Conservation (phyloP, 2,888 invertebrate genomes). For the Meiosimyza decipiens region DNA sequence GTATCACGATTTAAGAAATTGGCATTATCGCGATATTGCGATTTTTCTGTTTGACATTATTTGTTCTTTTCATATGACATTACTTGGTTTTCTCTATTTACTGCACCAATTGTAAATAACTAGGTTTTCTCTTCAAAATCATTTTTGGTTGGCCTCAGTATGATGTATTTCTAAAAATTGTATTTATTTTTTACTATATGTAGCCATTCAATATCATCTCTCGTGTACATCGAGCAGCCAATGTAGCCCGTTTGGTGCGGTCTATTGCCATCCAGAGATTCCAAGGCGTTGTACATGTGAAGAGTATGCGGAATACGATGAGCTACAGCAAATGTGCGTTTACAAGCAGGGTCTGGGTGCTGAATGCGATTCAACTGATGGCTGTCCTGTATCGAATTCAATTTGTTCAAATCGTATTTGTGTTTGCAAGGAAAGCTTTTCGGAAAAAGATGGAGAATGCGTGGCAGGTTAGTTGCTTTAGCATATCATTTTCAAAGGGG, state of each 20-base stretch:
- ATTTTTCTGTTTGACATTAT: no score
- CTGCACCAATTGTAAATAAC: no score
- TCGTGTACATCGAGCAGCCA: slow-evolving; percentile 64
- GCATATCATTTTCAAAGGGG: not conserved
- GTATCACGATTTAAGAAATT: no score
- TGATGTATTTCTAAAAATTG: not conserved
- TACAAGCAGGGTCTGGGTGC: slow-evolving; percentile 61
- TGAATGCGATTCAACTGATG: slow-evolving; percentile 58
- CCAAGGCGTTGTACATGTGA: slow-evolving; percentile 63
- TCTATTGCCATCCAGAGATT: slow-evolving; percentile 53
- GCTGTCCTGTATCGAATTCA: slow-evolving; percentile 56
- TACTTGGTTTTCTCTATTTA: not conserved
- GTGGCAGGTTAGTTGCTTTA: slow-evolving; percentile 51
- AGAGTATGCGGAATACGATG: slow-evolving; percentile 61
- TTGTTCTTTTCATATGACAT: no score
- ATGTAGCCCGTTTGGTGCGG: slow-evolving; percentile 65
- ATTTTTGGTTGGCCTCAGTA: no score
- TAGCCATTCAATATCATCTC: slow-evolving; percentile 59
- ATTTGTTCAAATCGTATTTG: slow-evolving; percentile 60
- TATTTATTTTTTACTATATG: not conserved
- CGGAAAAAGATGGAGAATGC: slow-evolving; percentile 55
- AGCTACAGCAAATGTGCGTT: slow-evolving; percentile 58
- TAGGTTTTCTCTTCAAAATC: no score
- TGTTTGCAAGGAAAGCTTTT: slow-evolving; percentile 56
- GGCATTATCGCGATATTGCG: no score